Percentiles rank a stretch among this genome's conserved stretches.
phyloP scores from a whole-genome alignment of 1,140 invertebrate genomes.

The Ectropis grisescens region DNA sequence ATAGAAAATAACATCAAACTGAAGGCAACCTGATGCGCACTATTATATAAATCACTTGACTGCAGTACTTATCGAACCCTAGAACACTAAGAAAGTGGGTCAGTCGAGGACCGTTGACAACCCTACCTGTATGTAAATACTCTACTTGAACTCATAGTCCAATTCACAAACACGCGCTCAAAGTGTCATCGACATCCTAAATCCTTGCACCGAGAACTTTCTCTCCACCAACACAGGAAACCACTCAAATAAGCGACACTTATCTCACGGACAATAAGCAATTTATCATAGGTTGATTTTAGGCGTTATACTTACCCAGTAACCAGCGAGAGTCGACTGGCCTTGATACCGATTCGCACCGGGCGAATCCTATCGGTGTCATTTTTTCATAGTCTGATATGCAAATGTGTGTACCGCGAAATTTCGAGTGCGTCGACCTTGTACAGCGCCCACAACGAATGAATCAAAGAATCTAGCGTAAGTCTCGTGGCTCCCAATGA shows the following conservation, averaged over 20 bases:
- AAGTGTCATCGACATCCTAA: slow-evolving; percentile 25
- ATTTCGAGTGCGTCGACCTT: slow-evolving; percentile 60
- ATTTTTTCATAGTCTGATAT: slow-evolving; percentile 59
- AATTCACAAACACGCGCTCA: background rate
- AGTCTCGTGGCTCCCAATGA: slow-evolving; percentile 42
- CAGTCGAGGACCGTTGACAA: no score
- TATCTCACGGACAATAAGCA: slow-evolving; percentile 59
- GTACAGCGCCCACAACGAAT: slow-evolving; percentile 45
- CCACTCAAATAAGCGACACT: slow-evolving; percentile 55
- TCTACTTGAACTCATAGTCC: no score
- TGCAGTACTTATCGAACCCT: no score
- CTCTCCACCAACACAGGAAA: slow-evolving; percentile 50
- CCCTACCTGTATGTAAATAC: no score
- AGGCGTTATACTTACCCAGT: slow-evolving; percentile 66
- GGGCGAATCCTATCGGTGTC: slow-evolving; percentile 43
- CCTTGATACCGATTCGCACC: slow-evolving; percentile 61
- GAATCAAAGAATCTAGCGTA: slow-evolving; percentile 54
- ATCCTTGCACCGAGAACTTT: slow-evolving; percentile 37
- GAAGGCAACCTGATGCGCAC: no score
- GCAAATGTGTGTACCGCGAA: slow-evolving; percentile 63
- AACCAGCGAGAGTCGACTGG: slow-evolving; percentile 54
- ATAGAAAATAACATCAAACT: no score
- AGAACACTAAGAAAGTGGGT: no score
- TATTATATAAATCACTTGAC: no score
- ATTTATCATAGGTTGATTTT: slow-evolving; percentile 65